A percentile compares a stretch with the other conserved stretches of the same genome.
Evolutionary conservation across 2,888 invertebrate genomes (phyloP).

Genomic region (Troides aeacus): DNA sequence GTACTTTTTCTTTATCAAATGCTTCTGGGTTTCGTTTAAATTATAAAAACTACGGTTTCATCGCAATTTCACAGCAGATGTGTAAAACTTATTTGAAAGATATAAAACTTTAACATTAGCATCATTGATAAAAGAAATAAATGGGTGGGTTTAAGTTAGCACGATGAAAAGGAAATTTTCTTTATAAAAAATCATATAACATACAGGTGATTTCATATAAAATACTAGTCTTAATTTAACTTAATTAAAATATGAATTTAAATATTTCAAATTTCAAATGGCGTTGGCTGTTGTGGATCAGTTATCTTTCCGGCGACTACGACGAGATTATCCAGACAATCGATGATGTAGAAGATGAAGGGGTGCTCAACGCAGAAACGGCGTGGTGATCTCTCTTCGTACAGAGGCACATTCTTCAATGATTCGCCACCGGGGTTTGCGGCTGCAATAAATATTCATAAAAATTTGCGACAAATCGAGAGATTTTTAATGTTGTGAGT

Average conservation of each 20-base stretch:
- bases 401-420: slow-evolving; percentile 58
- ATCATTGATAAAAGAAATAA: slow-evolving; percentile 3
- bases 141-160: slow-evolving; percentile 14
- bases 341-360: slow-evolving; percentile 82
- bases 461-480: too few species aligned
- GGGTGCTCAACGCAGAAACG: slow-evolving; percentile 80
- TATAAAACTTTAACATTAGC: not conserved
- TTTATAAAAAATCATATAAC: not conserved
- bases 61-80: slow-evolving; percentile 15
- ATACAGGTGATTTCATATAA: slow-evolving; percentile 14
- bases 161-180: not conserved
- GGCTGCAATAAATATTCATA: slow-evolving; percentile 40
- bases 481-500: too few species aligned
- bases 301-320: slow-evolving; percentile 81
- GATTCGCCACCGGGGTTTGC: slow-evolving; percentile 47
- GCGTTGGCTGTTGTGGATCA: slow-evolving; percentile 66
- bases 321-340: slow-evolving; percentile 78
- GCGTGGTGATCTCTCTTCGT: slow-evolving; percentile 47
- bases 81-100: slow-evolving; percentile 3
- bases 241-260: not conserved
- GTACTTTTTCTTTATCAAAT: slow-evolving; percentile 80
- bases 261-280: slow-evolving; percentile 48
- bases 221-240: not conserved
- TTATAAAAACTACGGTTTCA: slow-evolving; percentile 33
- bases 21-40: slow-evolving; percentile 64